Percentiles rank a stretch among this genome's conserved stretches.
phyloP scores from a whole-genome alignment of 2,797 vertebrate species.

The Coilia nasus region DNA sequence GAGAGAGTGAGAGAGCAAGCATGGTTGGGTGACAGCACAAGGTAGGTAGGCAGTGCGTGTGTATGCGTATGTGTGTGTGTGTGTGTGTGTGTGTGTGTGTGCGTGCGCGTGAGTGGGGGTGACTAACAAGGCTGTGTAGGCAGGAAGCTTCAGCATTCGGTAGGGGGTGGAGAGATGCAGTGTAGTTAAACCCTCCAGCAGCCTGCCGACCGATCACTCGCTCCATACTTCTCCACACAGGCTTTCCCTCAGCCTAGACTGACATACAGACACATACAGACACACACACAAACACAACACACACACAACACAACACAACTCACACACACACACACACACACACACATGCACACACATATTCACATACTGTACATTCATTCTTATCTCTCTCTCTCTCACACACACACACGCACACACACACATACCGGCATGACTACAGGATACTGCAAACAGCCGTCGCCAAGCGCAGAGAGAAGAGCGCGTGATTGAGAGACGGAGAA shows the following conservation, averaged over 20 bases:
- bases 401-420: conserved; percentile 25
- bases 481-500: conserved; percentile 39
- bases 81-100: conserved; percentile 28
- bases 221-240: conserved; percentile 28
- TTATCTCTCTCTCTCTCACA: conserved; percentile 42
- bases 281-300: conserved; percentile 2
- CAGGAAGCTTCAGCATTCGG: conserved; percentile 51
- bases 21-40: conserved; percentile 49
- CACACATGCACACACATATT: conserved; percentile 26
- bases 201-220: conserved; percentile 60
- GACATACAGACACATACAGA: conserved; percentile 53
- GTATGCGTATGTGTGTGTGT: conserved; percentile 38
- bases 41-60: conserved; percentile 48
- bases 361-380: conserved; percentile 27
- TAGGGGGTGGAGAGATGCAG: conserved; percentile 64
- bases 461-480: conserved; percentile 39
- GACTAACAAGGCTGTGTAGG: conserved; percentile 53
- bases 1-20: conserved; percentile 37
- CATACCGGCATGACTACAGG: conserved; percentile 52
- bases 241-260: conserved; percentile 28
- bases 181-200: conserved; percentile 64
- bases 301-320: not conserved
- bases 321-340: not conserved
- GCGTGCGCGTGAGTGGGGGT: conserved; percentile 34
- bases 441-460: conserved; percentile 57